Conservation (phyloP, 1,140 invertebrate species). For the Brachionus calyciflorus region DNA sequence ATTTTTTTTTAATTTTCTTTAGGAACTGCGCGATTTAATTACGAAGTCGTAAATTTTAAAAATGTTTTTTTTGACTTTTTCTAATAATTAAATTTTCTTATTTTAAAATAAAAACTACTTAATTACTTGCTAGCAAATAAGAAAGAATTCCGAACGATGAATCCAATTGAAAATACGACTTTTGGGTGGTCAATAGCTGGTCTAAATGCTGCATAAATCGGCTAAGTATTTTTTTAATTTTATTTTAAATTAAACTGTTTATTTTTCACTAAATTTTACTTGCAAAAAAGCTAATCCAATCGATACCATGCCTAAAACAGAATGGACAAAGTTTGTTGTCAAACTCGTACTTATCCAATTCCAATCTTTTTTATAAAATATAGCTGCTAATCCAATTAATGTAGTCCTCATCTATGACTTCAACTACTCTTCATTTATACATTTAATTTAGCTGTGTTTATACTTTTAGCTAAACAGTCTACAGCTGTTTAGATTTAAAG, state of each 20-base stretch:
- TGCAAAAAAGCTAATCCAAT: neutral
- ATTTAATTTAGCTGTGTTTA: neutral
- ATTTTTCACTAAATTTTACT: neutral
- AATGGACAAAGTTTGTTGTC: neutral
- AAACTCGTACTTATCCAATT: neutral
- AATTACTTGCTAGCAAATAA: neutral
- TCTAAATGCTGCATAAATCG: neutral
- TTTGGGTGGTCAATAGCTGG: neutral
- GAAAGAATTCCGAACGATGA: neutral
- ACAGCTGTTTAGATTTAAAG: too few species aligned
- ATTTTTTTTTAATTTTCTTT: too few species aligned
- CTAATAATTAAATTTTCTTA: too few species aligned
- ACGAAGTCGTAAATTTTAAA: too few species aligned
- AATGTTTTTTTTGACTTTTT: too few species aligned
- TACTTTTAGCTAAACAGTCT: neutral
- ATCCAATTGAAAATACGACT: neutral
- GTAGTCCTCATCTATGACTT: slow-evolving; percentile 1
- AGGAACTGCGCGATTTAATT: too few species aligned
- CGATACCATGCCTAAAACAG: neutral
- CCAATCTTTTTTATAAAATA: neutral
- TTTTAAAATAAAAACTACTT: neutral
- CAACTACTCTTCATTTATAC: too few species aligned
- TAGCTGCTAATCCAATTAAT: neutral
- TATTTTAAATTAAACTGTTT: too few species aligned
- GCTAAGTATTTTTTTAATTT: neutral